Evolutionary conservation across 2,888 invertebrate genomes (phyloP).

Genomic region (Agriopis aurantiaria): DNA sequence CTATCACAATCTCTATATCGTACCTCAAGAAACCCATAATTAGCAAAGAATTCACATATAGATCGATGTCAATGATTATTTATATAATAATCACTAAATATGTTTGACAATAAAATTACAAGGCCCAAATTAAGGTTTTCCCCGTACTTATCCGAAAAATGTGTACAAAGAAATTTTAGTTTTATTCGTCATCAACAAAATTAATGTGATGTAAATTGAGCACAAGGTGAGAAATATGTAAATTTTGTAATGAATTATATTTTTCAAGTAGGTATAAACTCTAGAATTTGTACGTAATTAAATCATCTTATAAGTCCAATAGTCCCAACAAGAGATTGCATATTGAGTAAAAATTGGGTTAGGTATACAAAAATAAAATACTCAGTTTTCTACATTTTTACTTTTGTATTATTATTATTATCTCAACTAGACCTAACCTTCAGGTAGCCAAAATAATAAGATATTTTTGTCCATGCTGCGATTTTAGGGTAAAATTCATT

Average conservation of each 20-base stretch:
- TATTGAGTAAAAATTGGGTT: not conserved
- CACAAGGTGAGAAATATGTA: not conserved
- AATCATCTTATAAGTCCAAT: not conserved
- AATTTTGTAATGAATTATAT: not conserved
- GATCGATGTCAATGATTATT: too few relatives aligned
- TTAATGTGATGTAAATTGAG: not conserved
- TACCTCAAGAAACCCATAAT: not conserved
- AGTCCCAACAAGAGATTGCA: not conserved
- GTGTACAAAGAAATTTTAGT: not conserved
- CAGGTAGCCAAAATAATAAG: too few relatives aligned
- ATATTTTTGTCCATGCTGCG: too few relatives aligned
- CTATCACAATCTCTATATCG: not conserved
- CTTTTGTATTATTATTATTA: not conserved
- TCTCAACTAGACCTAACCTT: too few relatives aligned
- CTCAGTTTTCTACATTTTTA: not conserved
- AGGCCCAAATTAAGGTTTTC: too few relatives aligned
- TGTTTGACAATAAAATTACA: too few relatives aligned
- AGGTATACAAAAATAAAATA: not conserved
- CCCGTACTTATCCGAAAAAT: too few relatives aligned
- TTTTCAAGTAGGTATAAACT: not conserved
- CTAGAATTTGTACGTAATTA: not conserved
- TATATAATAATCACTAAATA: too few relatives aligned
- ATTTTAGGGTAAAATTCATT: too few relatives aligned
- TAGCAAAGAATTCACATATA: too few relatives aligned
- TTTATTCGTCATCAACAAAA: not conserved